Evolutionary conservation across 1,140 invertebrate genomes (phyloP).

Genomic region (Battus philenor): DNA sequence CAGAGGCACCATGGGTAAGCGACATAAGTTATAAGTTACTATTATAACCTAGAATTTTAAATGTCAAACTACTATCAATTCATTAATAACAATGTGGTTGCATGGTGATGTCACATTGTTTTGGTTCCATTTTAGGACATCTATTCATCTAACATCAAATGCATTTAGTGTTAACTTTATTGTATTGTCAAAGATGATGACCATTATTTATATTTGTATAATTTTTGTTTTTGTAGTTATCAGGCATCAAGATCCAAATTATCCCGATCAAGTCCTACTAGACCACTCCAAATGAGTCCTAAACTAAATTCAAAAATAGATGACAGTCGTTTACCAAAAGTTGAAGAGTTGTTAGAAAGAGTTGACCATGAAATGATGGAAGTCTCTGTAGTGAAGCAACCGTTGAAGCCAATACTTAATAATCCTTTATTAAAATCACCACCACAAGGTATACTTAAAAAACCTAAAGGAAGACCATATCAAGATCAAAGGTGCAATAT

Average conservation of each 20-base stretch:
- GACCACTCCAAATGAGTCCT: constrained; percentile 55
- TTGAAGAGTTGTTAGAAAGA: constrained; percentile 65
- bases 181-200: no score
- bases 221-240: constrained; percentile 38
- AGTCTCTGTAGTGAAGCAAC: constrained; percentile 49
- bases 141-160: no score
- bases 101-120: no score
- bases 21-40: constrained; percentile 17
- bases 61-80: constrained; percentile 17
- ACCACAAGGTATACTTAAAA: constrained; percentile 61
- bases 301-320: constrained; percentile 58
- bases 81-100: constrained; percentile 11
- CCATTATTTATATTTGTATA: neutral
- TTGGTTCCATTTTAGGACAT: no score
- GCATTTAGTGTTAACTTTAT: no score
- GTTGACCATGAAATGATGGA: constrained; percentile 66
- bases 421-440: constrained; percentile 56
- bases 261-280: constrained; percentile 52
- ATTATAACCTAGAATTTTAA: constrained; percentile 35
- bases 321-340: constrained; percentile 59
- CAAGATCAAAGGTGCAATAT: constrained; percentile 38
- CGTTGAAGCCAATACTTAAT: constrained; percentile 69
- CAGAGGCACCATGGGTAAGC: constrained; percentile 49
- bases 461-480: constrained; percentile 51
- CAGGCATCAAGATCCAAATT: constrained; percentile 59